phyloP scores from a whole-genome alignment of 2,797 vertebrate species.

The Macroramphosus scolopax region DNA sequence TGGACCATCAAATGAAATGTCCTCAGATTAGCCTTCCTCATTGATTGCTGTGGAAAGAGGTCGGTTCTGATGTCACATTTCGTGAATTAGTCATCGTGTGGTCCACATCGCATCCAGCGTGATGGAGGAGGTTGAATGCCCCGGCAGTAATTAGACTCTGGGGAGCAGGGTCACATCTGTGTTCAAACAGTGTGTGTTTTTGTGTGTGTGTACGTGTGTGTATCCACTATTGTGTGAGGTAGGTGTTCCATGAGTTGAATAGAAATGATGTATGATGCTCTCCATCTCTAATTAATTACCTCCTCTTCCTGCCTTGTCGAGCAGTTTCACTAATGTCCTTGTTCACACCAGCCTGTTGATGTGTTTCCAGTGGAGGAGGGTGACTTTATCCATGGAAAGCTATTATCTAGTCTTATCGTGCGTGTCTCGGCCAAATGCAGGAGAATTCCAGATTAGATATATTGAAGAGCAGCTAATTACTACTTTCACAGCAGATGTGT shows the following conservation, averaged over 20 bases:
- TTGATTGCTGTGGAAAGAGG: slow-evolving; percentile 15
- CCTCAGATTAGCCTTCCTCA: slow-evolving; percentile 1
- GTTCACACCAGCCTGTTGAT: slow-evolving; percentile 40
- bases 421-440: slow-evolving; percentile 48
- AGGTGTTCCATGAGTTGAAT: slow-evolving; percentile 28
- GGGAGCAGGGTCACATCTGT: slow-evolving; percentile 39
- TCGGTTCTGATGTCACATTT: neutral
- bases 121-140: slow-evolving; percentile 21
- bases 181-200: slow-evolving; percentile 13
- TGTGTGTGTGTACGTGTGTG: slow-evolving; percentile 12
- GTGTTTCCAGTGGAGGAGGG: slow-evolving; percentile 19
- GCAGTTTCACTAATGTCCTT: slow-evolving; percentile 28
- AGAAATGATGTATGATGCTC: slow-evolving; percentile 37
- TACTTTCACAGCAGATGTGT: neutral
- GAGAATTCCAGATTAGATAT: slow-evolving; percentile 28
- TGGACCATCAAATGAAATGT: slow-evolving; percentile 27
- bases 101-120: slow-evolving; percentile 8
- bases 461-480: neutral
- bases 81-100: slow-evolving; percentile 5
- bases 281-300: slow-evolving; percentile 55
- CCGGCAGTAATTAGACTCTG: slow-evolving; percentile 52
- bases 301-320: slow-evolving; percentile 31
- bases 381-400: slow-evolving; percentile 28
- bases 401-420: slow-evolving; percentile 10
- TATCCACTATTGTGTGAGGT: slow-evolving; percentile 6